phyloP scores from a whole-genome alignment of 2,888 invertebrate genomes.

The Caradrina clavipalpis region DNA sequence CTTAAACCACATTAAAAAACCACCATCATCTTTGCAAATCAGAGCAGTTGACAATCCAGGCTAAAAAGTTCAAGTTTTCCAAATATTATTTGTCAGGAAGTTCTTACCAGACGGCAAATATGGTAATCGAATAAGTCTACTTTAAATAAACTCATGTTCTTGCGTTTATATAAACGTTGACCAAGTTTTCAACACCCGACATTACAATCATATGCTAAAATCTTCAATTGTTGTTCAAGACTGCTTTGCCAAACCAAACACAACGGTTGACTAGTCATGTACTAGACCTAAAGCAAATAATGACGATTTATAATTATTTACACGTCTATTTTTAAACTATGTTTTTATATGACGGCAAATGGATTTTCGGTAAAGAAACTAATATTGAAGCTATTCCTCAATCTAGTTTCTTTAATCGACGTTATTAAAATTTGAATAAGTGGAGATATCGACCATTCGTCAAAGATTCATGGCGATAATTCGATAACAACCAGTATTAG shows the following conservation, averaged over 20 bases:
- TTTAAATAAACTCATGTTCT: conserved; percentile 27
- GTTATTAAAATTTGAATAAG: conserved; percentile 29
- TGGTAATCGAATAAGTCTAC: conserved; percentile 31
- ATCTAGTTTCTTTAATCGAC: conserved; percentile 29
- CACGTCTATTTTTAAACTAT: not conserved
- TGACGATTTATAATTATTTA: conserved; percentile 24
- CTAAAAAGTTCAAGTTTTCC: not conserved
- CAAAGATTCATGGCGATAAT: conserved; percentile 48
- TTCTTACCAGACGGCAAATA: conserved; percentile 29
- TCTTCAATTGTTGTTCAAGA: conserved; percentile 8
- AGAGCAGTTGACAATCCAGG: not conserved
- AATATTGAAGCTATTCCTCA: conserved; percentile 18
- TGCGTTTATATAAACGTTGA: conserved; percentile 24
- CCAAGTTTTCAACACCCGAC: not conserved
- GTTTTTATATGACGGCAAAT: conserved; percentile 10
- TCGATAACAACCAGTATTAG: conserved; percentile 66
- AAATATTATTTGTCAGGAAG: conserved; percentile 14
- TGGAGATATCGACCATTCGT: conserved; percentile 16
- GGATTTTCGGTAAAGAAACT: conserved; percentile 1
- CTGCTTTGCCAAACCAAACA: conserved; percentile 5
- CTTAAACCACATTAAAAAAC: not conserved
- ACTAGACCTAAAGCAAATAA: conserved; percentile 17
- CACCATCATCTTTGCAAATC: not conserved
- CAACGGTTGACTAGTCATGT: conserved; percentile 3
- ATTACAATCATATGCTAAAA: conserved; percentile 19